phyloP scores from a whole-genome alignment of 2,797 vertebrate species.

The Sphenopsis melanotis region DNA sequence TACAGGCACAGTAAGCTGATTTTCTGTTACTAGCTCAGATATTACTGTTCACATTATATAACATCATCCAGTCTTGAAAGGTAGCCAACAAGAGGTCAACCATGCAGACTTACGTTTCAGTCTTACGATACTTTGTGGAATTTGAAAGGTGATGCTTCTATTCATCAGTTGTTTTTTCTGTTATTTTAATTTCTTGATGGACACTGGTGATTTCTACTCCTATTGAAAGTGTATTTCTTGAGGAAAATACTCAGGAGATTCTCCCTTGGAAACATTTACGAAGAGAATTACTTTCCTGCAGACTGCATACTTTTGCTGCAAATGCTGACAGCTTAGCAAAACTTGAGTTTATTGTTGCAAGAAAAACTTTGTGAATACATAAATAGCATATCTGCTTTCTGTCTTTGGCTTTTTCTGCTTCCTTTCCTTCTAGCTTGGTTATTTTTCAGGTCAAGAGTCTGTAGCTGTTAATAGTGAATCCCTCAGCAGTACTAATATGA shows the following conservation, averaged over 20 bases:
- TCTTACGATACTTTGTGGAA: background rate
- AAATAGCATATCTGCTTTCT: background rate
- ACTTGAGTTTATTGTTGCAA: background rate
- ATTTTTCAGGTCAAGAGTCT: background rate
- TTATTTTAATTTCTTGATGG: background rate
- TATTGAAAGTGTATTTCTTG: background rate
- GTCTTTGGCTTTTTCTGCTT: background rate
- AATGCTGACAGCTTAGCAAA: background rate
- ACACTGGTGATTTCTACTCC: background rate
- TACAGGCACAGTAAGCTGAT: constrained; percentile 19
- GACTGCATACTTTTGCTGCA: background rate
- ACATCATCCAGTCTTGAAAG: background rate
- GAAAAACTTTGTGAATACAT: background rate
- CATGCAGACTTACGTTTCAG: background rate
- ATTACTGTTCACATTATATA: background rate
- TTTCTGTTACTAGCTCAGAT: constrained; percentile 11
- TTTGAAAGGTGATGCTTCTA: background rate
- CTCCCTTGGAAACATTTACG: background rate
- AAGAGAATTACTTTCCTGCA: background rate
- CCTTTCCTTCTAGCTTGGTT: background rate
- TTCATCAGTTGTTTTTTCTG: background rate
- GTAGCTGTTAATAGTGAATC: background rate
- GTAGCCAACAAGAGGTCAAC: background rate
- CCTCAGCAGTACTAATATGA: background rate
- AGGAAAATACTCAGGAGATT: background rate